Percentiles rank a stretch among this genome's conserved stretches.
These are phyloP conservation scores for Erythrocercus mccallii DNA, from an alignment of 2,113 vertebrate species.

Conservation along the genomic window DNA sequence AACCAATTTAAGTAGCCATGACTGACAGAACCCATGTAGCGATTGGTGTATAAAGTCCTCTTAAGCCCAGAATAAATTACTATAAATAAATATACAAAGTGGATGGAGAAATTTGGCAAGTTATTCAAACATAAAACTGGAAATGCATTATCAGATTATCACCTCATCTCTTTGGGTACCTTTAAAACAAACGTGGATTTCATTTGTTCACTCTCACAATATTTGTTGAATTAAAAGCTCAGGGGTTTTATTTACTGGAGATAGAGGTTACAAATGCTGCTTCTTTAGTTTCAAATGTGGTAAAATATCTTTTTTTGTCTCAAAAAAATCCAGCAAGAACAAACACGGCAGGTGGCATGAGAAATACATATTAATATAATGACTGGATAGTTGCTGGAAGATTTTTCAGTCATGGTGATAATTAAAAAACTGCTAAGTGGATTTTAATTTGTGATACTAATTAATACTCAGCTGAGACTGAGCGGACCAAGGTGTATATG, in stretches of 20 bases:
- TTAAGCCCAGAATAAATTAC: not conserved
- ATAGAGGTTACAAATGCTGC: not conserved
- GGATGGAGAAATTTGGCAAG: not conserved
- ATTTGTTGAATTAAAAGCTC: not conserved
- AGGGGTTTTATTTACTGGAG: not conserved
- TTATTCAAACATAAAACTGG: not conserved
- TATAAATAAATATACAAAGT: not conserved
- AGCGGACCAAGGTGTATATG: not conserved
- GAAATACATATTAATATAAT: not conserved
- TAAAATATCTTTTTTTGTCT: not conserved
- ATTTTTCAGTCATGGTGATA: not conserved
- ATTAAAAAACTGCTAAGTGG: not conserved
- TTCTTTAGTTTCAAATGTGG: not conserved
- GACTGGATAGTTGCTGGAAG: not conserved
- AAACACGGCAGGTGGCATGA: not conserved
- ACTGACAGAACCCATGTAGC: not conserved
- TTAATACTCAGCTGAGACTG: not conserved
- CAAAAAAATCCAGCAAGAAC: not conserved
- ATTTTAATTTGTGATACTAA: not conserved
- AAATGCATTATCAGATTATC: not conserved
- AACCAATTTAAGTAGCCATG: not conserved
- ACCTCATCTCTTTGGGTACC: not conserved
- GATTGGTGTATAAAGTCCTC: not conserved
- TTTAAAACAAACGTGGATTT: not conserved
- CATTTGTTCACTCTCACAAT: not conserved